phyloP scores from a whole-genome alignment of 2,113 vertebrate genomes.

The Chrysochloris asiatica region DNA sequence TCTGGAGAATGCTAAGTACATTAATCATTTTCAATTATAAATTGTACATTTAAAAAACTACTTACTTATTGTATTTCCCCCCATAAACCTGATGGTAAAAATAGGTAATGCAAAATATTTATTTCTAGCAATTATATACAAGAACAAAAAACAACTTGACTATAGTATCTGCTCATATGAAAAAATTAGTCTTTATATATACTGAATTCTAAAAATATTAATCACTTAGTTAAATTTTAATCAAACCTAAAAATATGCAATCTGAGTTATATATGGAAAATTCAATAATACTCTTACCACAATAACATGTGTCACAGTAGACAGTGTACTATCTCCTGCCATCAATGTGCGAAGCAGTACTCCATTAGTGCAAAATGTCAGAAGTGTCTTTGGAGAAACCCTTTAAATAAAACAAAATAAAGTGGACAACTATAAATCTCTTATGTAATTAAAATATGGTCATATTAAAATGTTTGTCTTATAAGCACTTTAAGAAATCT shows the following conservation, averaged over 20 bases:
- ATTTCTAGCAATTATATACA: conserved; percentile 38
- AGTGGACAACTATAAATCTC: conserved; percentile 49
- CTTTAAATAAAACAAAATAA: conserved; percentile 82
- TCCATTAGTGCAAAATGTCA: conserved; percentile 97
- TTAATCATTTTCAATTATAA: conserved; percentile 21
- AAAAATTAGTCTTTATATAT: conserved; percentile 6
- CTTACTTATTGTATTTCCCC: background rate
- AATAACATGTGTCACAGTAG: conserved; percentile 95
- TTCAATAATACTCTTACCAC: conserved; percentile 89
- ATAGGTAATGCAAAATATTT: conserved; percentile 34
- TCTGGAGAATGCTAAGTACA: conserved; percentile 19
- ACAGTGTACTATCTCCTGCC: conserved; percentile 90
- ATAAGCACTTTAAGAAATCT: conserved; percentile 28
- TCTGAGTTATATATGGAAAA: conserved; percentile 17
- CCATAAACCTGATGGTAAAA: background rate
- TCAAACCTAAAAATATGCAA: background rate
- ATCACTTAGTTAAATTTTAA: conserved; percentile 13
- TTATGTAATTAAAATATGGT: conserved; percentile 45
- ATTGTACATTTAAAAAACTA: conserved; percentile 40
- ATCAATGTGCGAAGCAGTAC: conserved; percentile 95
- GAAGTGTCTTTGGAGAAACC: conserved; percentile 94
- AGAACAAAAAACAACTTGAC: conserved; percentile 35
- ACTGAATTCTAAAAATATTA: conserved; percentile 36
- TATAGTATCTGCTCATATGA: background rate
- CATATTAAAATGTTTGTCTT: conserved; percentile 32